A percentile compares a stretch with the other conserved stretches of the same genome.
Conservation (phyloP, 2,888 invertebrate genomes). For the Imbricaverruca yamaguchii region DNA sequence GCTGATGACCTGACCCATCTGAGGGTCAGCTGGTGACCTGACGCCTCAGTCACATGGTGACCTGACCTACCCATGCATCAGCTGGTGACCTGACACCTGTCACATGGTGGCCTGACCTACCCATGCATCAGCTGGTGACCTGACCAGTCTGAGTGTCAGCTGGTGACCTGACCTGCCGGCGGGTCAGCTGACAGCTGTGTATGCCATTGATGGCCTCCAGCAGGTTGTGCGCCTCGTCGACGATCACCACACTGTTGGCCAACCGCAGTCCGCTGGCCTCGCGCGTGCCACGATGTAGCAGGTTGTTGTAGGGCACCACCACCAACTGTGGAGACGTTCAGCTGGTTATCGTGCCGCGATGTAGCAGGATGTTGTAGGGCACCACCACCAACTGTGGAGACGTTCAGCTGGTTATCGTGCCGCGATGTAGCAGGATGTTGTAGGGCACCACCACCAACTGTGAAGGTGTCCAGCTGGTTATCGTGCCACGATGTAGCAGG, state of each 20-base stretch:
- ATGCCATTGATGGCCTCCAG: slow-evolving; percentile 81
- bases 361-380: slow-evolving; percentile 71
- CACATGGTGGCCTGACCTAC: no score
- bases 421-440: slow-evolving; percentile 68
- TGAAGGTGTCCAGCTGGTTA: slow-evolving; percentile 10
- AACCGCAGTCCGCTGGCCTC: slow-evolving; percentile 61
- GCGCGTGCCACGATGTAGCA: slow-evolving; percentile 70
- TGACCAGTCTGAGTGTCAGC: not conserved
- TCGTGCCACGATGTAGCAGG: slow-evolving; percentile 65
- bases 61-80: no score
- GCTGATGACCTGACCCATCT: no score
- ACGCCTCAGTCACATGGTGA: no score
- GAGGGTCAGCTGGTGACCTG: no score
- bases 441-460: slow-evolving; percentile 64
- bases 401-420: slow-evolving; percentile 44
- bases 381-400: slow-evolving; percentile 54
- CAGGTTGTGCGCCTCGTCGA: slow-evolving; percentile 95
- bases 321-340: slow-evolving; percentile 47
- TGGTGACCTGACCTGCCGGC: slow-evolving; percentile 48
- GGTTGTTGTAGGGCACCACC: slow-evolving; percentile 66
- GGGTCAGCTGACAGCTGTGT: slow-evolving; percentile 65
- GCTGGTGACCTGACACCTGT: no score
- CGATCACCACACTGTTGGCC: slow-evolving; percentile 68
- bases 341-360: slow-evolving; percentile 53
- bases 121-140: not conserved